Conservation (phyloP, 2,797 vertebrate genomes). For the Morelia viridis region DNA sequence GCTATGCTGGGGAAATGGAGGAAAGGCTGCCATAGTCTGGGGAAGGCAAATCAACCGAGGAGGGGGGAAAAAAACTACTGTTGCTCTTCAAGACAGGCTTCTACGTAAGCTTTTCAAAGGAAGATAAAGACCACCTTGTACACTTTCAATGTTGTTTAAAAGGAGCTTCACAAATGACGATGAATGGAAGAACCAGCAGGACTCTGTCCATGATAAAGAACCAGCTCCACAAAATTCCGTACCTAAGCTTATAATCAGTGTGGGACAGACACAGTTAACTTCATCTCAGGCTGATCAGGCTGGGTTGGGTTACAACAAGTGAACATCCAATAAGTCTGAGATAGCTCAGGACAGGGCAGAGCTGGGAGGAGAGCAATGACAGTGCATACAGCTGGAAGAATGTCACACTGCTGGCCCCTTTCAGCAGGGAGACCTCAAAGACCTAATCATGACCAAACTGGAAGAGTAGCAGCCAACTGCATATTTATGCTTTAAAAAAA, state of each 20-base stretch:
- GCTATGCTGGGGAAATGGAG: neutral
- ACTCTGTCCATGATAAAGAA: constrained; percentile 61
- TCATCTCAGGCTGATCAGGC: constrained; percentile 51
- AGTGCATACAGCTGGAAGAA: neutral
- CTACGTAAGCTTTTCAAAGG: constrained; percentile 30
- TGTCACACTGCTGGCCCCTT: rapidly evolving
- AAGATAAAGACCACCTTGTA: constrained; percentile 19
- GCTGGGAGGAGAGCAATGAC: constrained; percentile 3
- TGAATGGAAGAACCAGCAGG: constrained; percentile 45
- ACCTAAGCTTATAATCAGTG: constrained; percentile 57
- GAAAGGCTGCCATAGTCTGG: neutral
- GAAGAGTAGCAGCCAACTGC: neutral
- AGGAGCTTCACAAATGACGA: constrained; percentile 10
- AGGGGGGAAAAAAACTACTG: neutral
- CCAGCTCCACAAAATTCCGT: neutral
- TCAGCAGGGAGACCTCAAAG: neutral
- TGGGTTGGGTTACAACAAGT: constrained; percentile 59
- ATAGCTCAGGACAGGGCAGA: constrained; percentile 13
- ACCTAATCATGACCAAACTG: neutral
- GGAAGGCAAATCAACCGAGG: neutral
- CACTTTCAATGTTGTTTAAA: neutral
- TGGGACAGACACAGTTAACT: constrained; percentile 43
- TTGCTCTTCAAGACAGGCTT: neutral
- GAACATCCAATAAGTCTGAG: neutral
- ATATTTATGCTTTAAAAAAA: neutral